Percentiles rank a stretch among this genome's conserved stretches.
Conservation (phyloP, 2,888 invertebrate species). For the Cristatella mucedo region DNA sequence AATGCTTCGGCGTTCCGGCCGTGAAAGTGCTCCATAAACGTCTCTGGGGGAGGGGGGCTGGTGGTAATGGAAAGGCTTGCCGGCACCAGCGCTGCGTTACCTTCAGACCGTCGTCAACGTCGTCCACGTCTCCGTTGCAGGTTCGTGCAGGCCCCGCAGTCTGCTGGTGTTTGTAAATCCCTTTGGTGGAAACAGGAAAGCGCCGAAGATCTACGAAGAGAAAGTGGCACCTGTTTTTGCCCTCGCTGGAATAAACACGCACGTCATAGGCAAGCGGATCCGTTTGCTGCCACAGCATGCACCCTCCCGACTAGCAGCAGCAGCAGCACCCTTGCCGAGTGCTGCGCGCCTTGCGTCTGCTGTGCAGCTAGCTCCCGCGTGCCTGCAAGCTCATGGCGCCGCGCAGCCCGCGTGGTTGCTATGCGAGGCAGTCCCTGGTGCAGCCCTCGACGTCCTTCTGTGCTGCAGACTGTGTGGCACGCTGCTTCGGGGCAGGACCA, state of each 20-base stretch:
- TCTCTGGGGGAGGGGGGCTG: no score
- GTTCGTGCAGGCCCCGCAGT: constrained; percentile 49
- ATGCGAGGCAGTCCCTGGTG: no score
- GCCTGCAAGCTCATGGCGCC: neutral
- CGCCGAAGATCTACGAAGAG: constrained; percentile 55
- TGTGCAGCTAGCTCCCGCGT: neutral
- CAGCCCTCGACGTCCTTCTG: no score
- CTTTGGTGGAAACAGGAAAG: constrained; percentile 60
- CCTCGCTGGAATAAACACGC: constrained; percentile 40
- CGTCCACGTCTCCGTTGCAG: no score
- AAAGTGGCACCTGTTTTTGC: constrained; percentile 46
- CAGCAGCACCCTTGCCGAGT: neutral
- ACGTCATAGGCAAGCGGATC: constrained; percentile 42
- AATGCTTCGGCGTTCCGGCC: no score
- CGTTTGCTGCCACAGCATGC: neutral
- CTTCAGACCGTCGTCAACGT: no score
- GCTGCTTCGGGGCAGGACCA: no score
- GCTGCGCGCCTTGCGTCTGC: neutral
- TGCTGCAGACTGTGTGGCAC: no score
- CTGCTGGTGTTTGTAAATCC: constrained; percentile 68
- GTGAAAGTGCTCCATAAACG: no score
- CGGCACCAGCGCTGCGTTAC: no score
- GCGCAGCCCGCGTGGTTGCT: neutral
- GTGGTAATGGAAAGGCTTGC: no score
- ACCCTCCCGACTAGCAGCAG: neutral